A percentile compares a stretch with the other conserved stretches of the same genome.
These are phyloP conservation scores for Rhinopomastus cyanomelas DNA, from an alignment of 2,113 vertebrate genomes.

Conservation along the genomic window DNA sequence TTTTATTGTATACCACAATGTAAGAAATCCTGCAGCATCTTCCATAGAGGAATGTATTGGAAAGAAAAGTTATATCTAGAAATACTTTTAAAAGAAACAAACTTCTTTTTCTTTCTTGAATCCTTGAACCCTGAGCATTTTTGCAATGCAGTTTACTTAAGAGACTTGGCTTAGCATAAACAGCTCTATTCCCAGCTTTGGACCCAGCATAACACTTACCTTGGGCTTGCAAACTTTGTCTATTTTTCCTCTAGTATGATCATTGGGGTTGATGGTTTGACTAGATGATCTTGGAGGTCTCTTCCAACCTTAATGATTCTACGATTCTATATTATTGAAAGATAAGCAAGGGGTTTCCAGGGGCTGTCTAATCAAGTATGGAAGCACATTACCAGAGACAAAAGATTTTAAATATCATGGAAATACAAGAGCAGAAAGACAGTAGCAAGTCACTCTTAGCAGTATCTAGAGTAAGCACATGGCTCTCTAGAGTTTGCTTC, in stretches of 20 bases:
- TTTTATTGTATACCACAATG: neutral
- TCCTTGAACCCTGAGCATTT: neutral
- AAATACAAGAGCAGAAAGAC: neutral
- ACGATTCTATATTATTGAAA: neutral
- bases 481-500: neutral
- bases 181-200: neutral
- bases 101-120: neutral
- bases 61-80: neutral
- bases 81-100: neutral
- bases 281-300: no score
- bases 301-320: no score
- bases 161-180: neutral
- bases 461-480: neutral
- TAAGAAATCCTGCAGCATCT: neutral
- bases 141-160: neutral
- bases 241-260: neutral
- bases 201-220: accelerated
- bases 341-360: neutral
- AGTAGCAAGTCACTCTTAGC: neutral
- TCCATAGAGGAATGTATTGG: neutral
- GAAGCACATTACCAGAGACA: neutral
- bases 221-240: neutral
- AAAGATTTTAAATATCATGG: neutral
- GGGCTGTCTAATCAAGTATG: neutral
- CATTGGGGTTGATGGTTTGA: no score